These are phyloP conservation scores for Epinotia ramella DNA, from an alignment of 2,888 invertebrate genomes.

Conservation along the genomic window DNA sequence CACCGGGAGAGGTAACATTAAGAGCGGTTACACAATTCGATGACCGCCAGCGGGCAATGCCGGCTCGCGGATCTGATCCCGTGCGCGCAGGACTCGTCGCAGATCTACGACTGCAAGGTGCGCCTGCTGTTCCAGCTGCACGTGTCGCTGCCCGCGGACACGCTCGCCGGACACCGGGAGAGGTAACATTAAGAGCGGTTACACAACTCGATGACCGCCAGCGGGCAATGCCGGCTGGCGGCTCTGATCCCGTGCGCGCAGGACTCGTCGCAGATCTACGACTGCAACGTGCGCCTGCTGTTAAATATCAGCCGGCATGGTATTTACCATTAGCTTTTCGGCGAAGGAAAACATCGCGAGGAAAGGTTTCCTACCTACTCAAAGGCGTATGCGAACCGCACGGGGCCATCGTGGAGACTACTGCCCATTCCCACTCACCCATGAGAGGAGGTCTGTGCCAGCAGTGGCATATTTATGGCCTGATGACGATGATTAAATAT, in stretches of 20 bases:
- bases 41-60: constrained; percentile 94
- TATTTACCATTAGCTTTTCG: no score
- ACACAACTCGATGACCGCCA: constrained; percentile 72
- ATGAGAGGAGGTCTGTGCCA: no score
- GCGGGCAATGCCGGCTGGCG: constrained; percentile 98
- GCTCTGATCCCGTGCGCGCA: constrained; percentile 97
- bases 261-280: constrained; percentile 98
- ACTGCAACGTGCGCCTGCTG: constrained; percentile 97
- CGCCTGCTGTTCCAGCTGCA: constrained; percentile 98
- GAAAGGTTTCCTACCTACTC: no score
- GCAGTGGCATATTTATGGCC: no score
- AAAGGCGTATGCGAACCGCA: no score
- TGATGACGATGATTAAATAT: no score
- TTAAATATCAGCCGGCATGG: constrained; percentile 85
- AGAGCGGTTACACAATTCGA: not conserved
- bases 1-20: constrained; percentile 89
- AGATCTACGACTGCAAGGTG: constrained; percentile 98
- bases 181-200: constrained; percentile 62
- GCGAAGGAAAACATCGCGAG: no score
- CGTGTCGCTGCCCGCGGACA: constrained; percentile 95
- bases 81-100: constrained; percentile 97
- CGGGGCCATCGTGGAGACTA: no score
- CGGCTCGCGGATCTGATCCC: constrained; percentile 97
- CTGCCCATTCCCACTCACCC: no score
- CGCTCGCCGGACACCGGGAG: constrained; percentile 95